Conservation (phyloP, 2,113 vertebrate genomes). For the Loxodonta africana region DNA sequence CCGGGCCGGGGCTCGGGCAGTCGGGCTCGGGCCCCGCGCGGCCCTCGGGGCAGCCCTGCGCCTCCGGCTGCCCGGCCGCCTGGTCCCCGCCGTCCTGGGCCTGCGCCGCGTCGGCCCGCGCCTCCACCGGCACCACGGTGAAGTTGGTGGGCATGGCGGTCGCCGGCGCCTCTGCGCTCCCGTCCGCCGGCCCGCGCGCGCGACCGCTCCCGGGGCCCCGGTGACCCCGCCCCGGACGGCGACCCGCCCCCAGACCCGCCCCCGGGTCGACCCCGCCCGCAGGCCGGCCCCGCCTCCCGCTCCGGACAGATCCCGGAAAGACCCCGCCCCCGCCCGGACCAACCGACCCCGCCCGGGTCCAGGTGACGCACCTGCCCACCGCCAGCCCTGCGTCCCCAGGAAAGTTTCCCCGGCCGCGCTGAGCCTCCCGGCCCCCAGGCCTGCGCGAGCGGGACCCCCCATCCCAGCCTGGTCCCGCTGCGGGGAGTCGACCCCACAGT, state of each 20-base stretch:
- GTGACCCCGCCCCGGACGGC: not conserved
- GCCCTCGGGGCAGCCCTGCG: constrained; percentile 40
- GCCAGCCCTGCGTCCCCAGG: not conserved
- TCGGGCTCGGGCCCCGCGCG: not conserved
- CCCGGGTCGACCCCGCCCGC: too few relatives aligned
- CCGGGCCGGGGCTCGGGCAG: not conserved
- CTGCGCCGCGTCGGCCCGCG: constrained; percentile 69
- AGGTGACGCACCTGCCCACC: constrained; percentile 76
- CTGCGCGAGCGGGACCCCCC: not conserved
- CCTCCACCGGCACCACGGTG: constrained; percentile 89
- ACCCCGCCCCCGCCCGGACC: too few relatives aligned
- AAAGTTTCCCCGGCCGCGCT: not conserved
- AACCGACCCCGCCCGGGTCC: not conserved
- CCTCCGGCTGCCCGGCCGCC: constrained; percentile 32
- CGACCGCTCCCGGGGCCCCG: not conserved
- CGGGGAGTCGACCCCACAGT: not conserved
- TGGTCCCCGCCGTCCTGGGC: constrained; percentile 37
- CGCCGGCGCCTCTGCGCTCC: not conserved
- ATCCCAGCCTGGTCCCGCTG: too few relatives aligned
- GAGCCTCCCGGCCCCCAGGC: not conserved
- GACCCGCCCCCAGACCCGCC: too few relatives aligned
- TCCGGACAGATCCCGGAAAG: too few relatives aligned
- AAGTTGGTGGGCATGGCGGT: constrained; percentile 88
- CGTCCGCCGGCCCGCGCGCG: not conserved
- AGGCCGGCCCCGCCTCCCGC: too few relatives aligned